Conservation (phyloP, 2,888 invertebrate species). For the Drosophila vallismaia region DNA sequence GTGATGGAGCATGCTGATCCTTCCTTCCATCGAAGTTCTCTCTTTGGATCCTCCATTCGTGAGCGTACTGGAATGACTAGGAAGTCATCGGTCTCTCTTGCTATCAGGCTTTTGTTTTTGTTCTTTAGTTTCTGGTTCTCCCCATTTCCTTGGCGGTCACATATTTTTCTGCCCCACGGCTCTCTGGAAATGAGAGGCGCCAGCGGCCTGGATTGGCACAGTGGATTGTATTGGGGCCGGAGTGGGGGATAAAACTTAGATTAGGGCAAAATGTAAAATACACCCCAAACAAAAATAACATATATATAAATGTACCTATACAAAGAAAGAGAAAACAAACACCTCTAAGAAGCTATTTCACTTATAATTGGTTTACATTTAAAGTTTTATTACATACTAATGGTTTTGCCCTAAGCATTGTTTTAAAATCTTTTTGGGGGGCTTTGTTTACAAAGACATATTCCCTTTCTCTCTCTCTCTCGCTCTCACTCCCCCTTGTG, state of each 20-base stretch:
- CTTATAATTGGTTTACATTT: background rate
- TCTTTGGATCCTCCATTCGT: background rate
- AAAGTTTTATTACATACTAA: background rate
- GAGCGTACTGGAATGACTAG: background rate
- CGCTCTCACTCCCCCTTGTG: background rate
- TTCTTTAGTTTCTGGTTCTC: background rate
- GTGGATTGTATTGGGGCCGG: background rate
- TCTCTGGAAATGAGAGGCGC: background rate
- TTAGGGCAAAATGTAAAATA: no score
- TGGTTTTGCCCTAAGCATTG: background rate
- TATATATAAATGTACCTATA: no score
- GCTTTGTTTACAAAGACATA: constrained; percentile 2
- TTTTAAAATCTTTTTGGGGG: constrained; percentile 1
- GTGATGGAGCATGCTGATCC: constrained; percentile 1
- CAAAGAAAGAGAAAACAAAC: background rate
- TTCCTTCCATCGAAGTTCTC: background rate
- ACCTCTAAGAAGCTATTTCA: background rate
- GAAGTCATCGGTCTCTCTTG: background rate
- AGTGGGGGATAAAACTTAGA: background rate
- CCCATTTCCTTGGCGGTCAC: constrained; percentile 10
- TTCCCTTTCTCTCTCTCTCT: background rate
- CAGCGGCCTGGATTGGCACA: constrained; percentile 5
- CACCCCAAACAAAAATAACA: no score
- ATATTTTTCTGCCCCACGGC: background rate
- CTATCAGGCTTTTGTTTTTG: no score